These are phyloP conservation scores for Limnephilus marmoratus DNA, from an alignment of 2,888 invertebrate genomes.

Conservation along the genomic window DNA sequence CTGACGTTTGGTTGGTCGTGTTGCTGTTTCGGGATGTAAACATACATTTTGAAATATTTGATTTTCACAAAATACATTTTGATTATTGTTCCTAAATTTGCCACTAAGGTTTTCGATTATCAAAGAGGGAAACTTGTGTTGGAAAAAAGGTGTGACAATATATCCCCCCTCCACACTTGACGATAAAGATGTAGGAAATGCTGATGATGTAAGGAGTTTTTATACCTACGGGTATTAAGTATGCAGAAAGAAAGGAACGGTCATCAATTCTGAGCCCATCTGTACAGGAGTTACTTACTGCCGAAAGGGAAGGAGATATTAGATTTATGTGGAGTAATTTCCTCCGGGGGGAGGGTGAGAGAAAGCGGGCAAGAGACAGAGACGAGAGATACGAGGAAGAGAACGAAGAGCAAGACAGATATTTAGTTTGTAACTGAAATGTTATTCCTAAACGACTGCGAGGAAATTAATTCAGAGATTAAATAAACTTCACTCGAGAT, in stretches of 20 bases:
- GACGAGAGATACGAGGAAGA: neutral
- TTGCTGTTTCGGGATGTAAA: neutral
- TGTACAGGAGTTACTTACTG: constrained; percentile 1
- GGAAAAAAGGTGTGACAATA: neutral
- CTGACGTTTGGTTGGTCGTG: neutral
- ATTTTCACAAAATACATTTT: neutral
- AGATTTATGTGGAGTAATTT: constrained; percentile 21
- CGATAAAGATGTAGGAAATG: neutral
- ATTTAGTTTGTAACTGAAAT: constrained; percentile 20
- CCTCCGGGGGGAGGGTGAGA: neutral
- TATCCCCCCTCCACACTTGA: neutral
- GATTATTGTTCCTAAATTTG: neutral
- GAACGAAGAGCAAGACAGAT: neutral
- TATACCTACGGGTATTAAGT: neutral
- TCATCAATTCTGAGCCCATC: constrained; percentile 7
- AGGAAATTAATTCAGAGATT: constrained; percentile 29
- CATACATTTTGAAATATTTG: neutral
- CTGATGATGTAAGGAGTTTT: neutral
- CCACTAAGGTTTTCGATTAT: neutral
- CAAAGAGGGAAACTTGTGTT: neutral
- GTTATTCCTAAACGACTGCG: constrained; percentile 26
- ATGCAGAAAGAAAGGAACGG: neutral
- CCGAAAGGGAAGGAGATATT: constrained; percentile 21
- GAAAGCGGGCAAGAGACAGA: neutral
- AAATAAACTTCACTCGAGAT: constrained; percentile 15